A percentile compares a stretch with the other conserved stretches of the same genome.
phyloP scores from a whole-genome alignment of 2,888 invertebrate genomes.

The Microplitis deprimator region DNA sequence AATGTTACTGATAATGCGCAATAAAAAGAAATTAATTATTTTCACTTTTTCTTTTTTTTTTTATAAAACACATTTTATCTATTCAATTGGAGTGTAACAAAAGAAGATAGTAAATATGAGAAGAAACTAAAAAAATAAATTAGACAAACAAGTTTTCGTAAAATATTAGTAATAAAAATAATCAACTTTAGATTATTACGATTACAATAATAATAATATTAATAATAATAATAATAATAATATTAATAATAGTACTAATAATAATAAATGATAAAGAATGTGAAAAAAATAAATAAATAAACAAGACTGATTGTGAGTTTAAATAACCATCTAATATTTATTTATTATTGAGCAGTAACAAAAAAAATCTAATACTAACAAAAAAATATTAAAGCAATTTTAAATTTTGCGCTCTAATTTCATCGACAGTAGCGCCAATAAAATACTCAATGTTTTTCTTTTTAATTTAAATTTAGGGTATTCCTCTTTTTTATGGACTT shows the following conservation, averaged over 20 bases:
- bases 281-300: not conserved
- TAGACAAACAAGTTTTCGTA: not conserved
- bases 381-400: not conserved
- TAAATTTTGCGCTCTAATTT: not conserved
- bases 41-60: not conserved
- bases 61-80: not conserved
- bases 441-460: not conserved
- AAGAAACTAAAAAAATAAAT: not conserved
- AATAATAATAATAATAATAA: not conserved
- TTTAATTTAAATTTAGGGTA: not conserved
- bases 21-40: not conserved
- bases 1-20: not conserved
- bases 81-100: not conserved
- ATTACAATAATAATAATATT: not conserved
- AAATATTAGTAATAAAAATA: not conserved
- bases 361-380: not conserved
- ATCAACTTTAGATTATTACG: not conserved
- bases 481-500: not conserved
- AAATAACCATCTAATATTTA: not conserved
- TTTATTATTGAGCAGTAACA: not conserved
- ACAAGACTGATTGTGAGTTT: constrained; percentile 1
- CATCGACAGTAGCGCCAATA: not conserved
- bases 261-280: not conserved
- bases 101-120: not conserved
- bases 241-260: not conserved